phyloP scores from a whole-genome alignment of 30 jellyfish, hydroid and myxozoan genomes.

The Clytia hemisphaerica region DNA sequence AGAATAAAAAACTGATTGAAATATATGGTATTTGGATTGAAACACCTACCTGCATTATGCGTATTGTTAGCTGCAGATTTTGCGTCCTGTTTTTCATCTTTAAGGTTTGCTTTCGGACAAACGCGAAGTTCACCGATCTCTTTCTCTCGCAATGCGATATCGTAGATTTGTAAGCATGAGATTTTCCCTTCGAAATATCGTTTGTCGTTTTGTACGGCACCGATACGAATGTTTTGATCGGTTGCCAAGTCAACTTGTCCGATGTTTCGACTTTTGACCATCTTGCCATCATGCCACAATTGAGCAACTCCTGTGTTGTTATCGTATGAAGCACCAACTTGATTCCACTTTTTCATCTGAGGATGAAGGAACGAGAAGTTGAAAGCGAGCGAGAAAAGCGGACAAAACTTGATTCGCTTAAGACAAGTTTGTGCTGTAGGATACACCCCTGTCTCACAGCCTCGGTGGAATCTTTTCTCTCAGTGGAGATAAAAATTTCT shows the following conservation, averaged over 20 bases:
- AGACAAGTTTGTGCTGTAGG: too few species aligned
- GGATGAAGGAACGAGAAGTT: neutral
- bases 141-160: constrained; percentile 66
- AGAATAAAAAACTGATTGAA: too few species aligned
- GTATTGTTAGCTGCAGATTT: too few species aligned
- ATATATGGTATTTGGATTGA: too few species aligned
- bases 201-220: constrained; percentile 95
- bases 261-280: constrained; percentile 94
- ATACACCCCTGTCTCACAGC: too few species aligned
- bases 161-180: constrained; percentile 79
- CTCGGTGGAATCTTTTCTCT: too few species aligned
- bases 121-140: constrained; percentile 86
- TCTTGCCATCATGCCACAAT: constrained; percentile 97
- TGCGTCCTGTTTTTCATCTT: too few species aligned
- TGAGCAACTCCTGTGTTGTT: constrained; percentile 95
- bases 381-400: neutral
- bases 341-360: constrained; percentile 86
- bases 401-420: neutral
- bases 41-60: too few species aligned
- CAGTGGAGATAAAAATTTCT: too few species aligned
- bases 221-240: constrained; percentile 72
- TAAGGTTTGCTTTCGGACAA: constrained; percentile 82
- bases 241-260: constrained; percentile 88
- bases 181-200: constrained; percentile 85
- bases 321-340: constrained; percentile 96